Evolutionary conservation across 2,888 invertebrate species (phyloP).

Genomic region (Brachycybe producta): DNA sequence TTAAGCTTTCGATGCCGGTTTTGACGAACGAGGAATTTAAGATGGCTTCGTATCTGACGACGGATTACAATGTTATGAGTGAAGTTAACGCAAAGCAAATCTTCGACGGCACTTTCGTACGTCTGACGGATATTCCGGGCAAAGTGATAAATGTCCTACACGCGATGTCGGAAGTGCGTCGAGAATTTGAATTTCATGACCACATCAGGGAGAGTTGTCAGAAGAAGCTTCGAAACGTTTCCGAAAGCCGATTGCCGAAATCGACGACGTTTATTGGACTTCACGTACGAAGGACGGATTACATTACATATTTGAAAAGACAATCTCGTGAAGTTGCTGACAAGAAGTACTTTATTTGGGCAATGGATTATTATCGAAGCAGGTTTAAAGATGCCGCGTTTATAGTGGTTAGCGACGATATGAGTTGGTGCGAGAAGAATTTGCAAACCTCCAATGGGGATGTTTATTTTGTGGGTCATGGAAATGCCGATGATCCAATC

Average conservation of each 20-base stretch:
- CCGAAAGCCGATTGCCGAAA: slow-evolving; percentile 2
- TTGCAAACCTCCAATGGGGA: slow-evolving; percentile 31
- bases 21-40: no score
- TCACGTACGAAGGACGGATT: slow-evolving; percentile 45
- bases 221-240: slow-evolving; percentile 30
- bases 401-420: slow-evolving; percentile 40
- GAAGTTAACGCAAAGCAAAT: no score
- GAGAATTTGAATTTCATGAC: neutral
- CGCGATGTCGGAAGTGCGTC: neutral
- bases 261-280: slow-evolving; percentile 40
- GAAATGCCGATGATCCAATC: slow-evolving; percentile 31
- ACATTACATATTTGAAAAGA: slow-evolving; percentile 42
- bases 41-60: no score
- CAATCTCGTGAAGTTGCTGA: slow-evolving; percentile 38
- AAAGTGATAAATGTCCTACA: no score
- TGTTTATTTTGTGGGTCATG: slow-evolving; percentile 32
- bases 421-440: slow-evolving; percentile 37
- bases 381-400: slow-evolving; percentile 36
- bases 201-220: neutral
- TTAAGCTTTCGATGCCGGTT: no score
- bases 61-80: no score
- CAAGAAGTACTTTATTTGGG: slow-evolving; percentile 34
- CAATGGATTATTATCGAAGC: slow-evolving; percentile 37
- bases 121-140: no score
- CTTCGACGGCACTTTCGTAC: no score